These are phyloP conservation scores for Nothoprocta perdicaria DNA, from an alignment of 2,113 vertebrate species.

Conservation along the genomic window DNA sequence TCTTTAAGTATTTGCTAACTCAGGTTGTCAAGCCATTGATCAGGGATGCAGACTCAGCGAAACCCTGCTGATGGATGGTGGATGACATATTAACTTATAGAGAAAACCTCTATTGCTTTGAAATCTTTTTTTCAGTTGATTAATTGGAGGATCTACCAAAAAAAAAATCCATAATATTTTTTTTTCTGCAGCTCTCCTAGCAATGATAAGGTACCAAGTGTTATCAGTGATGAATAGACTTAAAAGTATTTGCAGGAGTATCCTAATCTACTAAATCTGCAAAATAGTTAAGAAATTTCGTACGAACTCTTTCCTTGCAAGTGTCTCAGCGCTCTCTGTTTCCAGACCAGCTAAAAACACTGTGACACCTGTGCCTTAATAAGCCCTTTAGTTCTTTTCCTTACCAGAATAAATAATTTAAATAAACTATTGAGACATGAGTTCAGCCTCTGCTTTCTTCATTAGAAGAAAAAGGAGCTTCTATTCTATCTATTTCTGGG, in stretches of 20 bases:
- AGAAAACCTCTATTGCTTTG: constrained; percentile 11
- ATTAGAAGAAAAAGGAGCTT: neutral
- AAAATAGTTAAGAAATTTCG: neutral
- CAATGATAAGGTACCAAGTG: constrained; percentile 36
- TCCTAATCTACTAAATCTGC: constrained; percentile 41
- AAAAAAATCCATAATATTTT: constrained; percentile 55
- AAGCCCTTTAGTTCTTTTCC: neutral
- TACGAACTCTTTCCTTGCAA: fast-evolving
- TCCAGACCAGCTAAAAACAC: neutral
- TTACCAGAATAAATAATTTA: neutral
- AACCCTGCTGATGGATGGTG: neutral
- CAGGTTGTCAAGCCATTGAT: constrained; percentile 14
- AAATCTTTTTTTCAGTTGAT: constrained; percentile 46
- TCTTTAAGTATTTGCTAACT: constrained; percentile 10
- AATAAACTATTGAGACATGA: neutral
- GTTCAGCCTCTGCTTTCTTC: neutral
- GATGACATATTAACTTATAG: neutral
- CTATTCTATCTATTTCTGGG: neutral
- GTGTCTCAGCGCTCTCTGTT: neutral
- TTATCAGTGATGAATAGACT: constrained; percentile 29
- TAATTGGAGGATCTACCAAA: constrained; percentile 28
- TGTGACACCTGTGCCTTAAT: neutral
- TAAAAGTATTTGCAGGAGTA: constrained; percentile 16
- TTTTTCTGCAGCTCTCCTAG: constrained; percentile 4
- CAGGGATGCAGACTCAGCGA: constrained; percentile 26